Evolutionary conservation across 2,888 invertebrate species (phyloP), one percentile per base, ranked within the genome.

Genomic region (Scaeva pyrastri): DNA sequence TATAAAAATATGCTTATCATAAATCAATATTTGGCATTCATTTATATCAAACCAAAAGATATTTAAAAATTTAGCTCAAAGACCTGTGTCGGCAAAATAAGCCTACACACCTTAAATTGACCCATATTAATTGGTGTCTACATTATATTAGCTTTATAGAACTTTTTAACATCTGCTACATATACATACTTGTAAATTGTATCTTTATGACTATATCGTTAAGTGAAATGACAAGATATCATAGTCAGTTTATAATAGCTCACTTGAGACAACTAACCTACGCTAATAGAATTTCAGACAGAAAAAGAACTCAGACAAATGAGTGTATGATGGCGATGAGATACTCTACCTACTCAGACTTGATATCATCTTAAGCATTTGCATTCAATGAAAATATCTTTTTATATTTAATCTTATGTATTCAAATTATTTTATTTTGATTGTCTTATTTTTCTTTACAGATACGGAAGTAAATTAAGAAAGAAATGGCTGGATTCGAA

Each of bases 401-500:
- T n/a, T n/a, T n/a, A n/a, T n/a, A n/a, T n/a, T n/a, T 14, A 60
- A 60, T 60, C 41, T 41, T 7, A 41, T 14, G 12, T 39, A 41
- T 8, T 7, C 21, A 14, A 41, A 41, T 21, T 7, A 39, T n/a
- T n/a, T n/a, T n/a, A 60, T 41, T 39, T 39, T 39, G 19, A 16
- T 36, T 56, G 1, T 45, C 6, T 64, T 16, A 12, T 26, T 64
- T 45, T 66, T 48, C 5, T 10, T 66, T 19, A 19, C 48, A 66
- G 48, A 19, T 5, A 66, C 16, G n/a, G n/a, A 39, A 23, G 23
- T 26, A 2, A 62, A 39, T 8, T 19, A 1, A 58, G 6, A 55
- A 56, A 31, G 11, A 12, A 45, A 11, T 93, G 93, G 91, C 90
- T 66, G 95, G 94, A 86, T 92, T 96, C 88, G 94, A 94, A 89